Conservation (phyloP, 1,140 invertebrate species). For the Achroia grisella region DNA sequence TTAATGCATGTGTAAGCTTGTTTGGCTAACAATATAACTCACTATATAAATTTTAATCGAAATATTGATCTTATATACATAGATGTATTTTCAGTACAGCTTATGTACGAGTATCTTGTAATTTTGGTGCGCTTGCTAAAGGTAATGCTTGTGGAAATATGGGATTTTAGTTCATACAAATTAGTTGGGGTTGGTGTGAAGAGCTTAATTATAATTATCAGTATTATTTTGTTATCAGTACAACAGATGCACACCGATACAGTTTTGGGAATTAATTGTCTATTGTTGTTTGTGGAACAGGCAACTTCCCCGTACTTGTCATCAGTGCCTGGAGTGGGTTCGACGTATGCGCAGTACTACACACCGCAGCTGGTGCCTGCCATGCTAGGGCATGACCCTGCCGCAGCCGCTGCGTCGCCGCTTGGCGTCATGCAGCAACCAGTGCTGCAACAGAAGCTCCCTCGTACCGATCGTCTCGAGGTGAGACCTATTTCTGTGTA, state of each 20-base stretch:
- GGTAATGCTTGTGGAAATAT: constrained; percentile 4
- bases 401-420: constrained; percentile 80
- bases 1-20: constrained; percentile 54
- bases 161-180: constrained; percentile 14
- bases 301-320: constrained; percentile 92
- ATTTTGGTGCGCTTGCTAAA: no score
- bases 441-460: constrained; percentile 92
- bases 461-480: constrained; percentile 95
- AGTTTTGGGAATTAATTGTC: background rate
- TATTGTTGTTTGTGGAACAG: constrained; percentile 70
- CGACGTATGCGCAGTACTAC: constrained; percentile 90
- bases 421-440: constrained; percentile 86
- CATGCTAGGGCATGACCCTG: constrained; percentile 87
- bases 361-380: constrained; percentile 90
- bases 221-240: background rate
- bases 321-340: constrained; percentile 87
- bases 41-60: constrained; percentile 1
- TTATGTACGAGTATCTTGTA: no score
- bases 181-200: background rate
- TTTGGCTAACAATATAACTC: constrained; percentile 33
- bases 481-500: constrained; percentile 72
- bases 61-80: no score
- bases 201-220: no score
- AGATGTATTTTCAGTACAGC: no score
- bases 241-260: no score